A percentile compares a stretch with the other conserved stretches of the same genome.
These are phyloP conservation scores for Ctenomys sociabilis DNA, from an alignment of 2,113 vertebrate genomes.

Conservation along the genomic window DNA sequence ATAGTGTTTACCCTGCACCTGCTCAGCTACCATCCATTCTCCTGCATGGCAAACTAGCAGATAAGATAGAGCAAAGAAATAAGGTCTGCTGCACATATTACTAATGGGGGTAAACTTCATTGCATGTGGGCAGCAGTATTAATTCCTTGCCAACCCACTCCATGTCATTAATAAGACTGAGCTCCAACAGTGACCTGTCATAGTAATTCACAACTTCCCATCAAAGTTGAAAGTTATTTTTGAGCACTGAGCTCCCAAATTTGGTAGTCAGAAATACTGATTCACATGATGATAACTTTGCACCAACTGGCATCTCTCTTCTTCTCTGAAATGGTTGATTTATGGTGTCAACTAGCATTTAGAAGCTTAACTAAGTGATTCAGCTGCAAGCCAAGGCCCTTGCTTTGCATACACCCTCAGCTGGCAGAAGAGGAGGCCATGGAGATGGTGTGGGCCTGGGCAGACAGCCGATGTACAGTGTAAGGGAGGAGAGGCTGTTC, in stretches of 20 bases:
- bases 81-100: slow-evolving; percentile 26
- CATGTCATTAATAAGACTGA: slow-evolving; percentile 49
- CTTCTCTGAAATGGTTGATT: neutral
- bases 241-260: slow-evolving; percentile 28
- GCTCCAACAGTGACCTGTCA: neutral
- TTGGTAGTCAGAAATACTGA: slow-evolving; percentile 41
- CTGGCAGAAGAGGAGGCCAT: no score
- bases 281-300: neutral
- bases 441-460: no score
- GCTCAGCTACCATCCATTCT: slow-evolving; percentile 64
- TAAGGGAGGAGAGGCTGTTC: no score
- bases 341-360: no score
- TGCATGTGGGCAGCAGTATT: neutral
- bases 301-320: slow-evolving; percentile 3
- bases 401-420: no score
- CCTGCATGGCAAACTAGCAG: slow-evolving; percentile 28
- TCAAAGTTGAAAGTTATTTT: slow-evolving; percentile 19
- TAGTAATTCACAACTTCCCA: slow-evolving; percentile 8
- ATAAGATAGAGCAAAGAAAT: slow-evolving; percentile 57
- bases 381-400: no score
- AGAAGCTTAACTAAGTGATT: no score
- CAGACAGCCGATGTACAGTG: no score
- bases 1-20: neutral
- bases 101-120: slow-evolving; percentile 58
- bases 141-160: slow-evolving; percentile 21